phyloP scores from a whole-genome alignment of 2,888 invertebrate genomes.

The Theretra japonica region DNA sequence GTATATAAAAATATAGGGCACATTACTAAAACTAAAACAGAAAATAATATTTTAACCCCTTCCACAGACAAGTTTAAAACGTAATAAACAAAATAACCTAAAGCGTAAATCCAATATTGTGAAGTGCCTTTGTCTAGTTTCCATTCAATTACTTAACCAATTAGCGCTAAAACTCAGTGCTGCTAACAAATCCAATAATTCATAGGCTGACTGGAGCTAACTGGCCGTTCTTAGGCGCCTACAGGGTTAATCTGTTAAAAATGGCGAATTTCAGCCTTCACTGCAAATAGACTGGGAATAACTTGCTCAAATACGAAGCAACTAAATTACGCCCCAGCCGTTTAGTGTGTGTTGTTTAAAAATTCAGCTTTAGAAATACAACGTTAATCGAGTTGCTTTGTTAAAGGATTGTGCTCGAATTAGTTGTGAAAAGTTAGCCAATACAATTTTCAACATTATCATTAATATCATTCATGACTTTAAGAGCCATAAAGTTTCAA shows the following conservation, averaged over 20 bases:
- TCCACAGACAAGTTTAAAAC: background rate
- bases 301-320: background rate
- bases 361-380: no score
- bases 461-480: no score
- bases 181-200: constrained; percentile 23
- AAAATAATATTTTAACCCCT: background rate
- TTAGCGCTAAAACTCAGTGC: constrained; percentile 8
- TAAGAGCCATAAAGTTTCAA: no score
- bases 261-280: background rate
- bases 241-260: background rate
- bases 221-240: background rate
- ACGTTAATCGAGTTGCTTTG: no score
- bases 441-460: no score
- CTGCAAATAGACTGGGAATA: background rate
- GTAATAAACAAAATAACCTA: background rate
- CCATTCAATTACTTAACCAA: constrained; percentile 17
- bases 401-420: no score
- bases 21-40: no score
- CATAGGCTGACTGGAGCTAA: background rate
- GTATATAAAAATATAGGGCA: no score
- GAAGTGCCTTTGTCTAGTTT: constrained; percentile 10
- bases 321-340: background rate
- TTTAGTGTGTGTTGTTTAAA: no score
- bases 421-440: no score
- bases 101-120: constrained; percentile 7